Base-by-base conservation (phyloP, 2,797 vertebrate species). In the Malurus splendens region DNA sequence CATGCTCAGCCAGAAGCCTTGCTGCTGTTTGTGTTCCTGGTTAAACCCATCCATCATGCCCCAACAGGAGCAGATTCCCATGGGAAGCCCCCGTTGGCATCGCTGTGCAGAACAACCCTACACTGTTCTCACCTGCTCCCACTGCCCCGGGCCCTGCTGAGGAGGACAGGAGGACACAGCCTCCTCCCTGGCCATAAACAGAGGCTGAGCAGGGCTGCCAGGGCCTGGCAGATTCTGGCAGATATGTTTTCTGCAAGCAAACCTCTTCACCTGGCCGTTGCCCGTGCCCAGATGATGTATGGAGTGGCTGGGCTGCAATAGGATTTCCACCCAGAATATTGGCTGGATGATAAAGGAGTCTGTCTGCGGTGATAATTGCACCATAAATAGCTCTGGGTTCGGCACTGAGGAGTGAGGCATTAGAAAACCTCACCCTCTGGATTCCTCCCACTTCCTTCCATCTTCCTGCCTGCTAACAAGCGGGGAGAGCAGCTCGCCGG, bases 401-500 rank as follows among this genome's bases (percentile, higher is more conserved):
- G 3, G 59, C 86, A 90, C 54, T 92, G 86, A 77, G 4, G 89
- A 85, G 85, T 76, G 94, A 89, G 67, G 89, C 78, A 67, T 62
- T 86, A 64, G 89, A 84, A 82, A 72, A 54, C 78, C 82, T 94
- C 88, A 87, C 82, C 83, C 62, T 83, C 68, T 77, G 30, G n/a
- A 62, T 66, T 36, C 86, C 87, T 82, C 89, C 68, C 81, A 71
- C 83, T 88, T 94, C 94, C 68, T 76, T 93, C 84, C 57, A 71
- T 90, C 93, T 93, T 95, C 87, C 89, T 87, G 74, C 56, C 88
- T 89, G 82, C 88, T 94, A 95, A 93, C 91, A 93, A 95, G 88
- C 64, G 16, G 41, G 68, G 95, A 92, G 94, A 95, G 93, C 80
- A 74, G 62, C 68, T 77, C 17, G 3, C 75, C 1, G 10, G 16